Conservation (phyloP, 2,888 invertebrate genomes). For the Hedya salicella region DNA sequence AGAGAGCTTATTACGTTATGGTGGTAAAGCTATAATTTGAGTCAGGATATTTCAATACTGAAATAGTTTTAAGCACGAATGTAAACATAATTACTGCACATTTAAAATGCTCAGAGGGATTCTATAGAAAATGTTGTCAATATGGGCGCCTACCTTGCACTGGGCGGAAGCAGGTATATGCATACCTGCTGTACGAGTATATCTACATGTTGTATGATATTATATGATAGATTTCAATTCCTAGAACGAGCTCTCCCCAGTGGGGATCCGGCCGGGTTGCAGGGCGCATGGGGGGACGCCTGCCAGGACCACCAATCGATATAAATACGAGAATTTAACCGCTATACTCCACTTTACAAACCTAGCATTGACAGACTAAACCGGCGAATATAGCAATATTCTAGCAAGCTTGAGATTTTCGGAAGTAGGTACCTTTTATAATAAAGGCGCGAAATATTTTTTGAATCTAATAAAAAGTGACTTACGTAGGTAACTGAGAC, state of each 20-base stretch:
- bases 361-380: not conserved
- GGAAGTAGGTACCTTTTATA: no score
- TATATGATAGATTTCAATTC: conserved; percentile 28
- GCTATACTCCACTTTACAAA: not conserved
- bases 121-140: not conserved
- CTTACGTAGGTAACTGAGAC: no score
- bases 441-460: no score
- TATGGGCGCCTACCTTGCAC: not conserved
- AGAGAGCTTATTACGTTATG: no score
- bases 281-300: conserved; percentile 68
- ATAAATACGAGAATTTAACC: conserved; percentile 51
- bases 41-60: no score
- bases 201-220: not conserved
- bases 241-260: conserved; percentile 45
- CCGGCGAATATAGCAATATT: no score
- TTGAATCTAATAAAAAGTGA: no score
- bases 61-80: no score
- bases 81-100: no score
- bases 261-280: conserved; percentile 56
- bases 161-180: no score
- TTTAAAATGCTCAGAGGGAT: not conserved
- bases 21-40: no score
- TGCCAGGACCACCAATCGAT: conserved; percentile 73
- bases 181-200: not conserved
- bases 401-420: no score